Conservation (phyloP, 2,113 vertebrate genomes). For the Mustelus asterias region DNA sequence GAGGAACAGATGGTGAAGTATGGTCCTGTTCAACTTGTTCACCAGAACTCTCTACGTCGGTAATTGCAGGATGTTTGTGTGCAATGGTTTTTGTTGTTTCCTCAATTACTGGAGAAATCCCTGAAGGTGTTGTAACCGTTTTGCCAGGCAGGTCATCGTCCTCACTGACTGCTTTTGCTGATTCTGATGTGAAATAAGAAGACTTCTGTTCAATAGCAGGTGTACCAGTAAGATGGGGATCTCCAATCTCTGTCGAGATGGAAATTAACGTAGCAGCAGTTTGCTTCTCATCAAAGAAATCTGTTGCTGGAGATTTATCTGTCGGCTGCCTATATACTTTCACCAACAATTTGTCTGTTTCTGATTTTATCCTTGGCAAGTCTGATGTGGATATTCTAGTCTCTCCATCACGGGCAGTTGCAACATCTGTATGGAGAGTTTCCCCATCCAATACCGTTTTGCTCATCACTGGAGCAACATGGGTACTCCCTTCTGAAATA, state of each 20-base stretch:
- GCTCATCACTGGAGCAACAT: not conserved
- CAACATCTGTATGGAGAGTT: not conserved
- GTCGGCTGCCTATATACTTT: not conserved
- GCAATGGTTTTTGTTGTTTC: not conserved
- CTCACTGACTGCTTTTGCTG: not conserved
- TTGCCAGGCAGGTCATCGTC: not conserved
- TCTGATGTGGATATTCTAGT: not conserved
- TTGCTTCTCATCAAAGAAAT: not conserved
- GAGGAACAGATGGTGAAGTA: not conserved
- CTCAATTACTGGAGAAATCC: not conserved
- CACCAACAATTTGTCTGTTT: not conserved
- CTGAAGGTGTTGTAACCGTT: not conserved
- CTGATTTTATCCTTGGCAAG: not conserved
- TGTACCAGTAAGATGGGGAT: not conserved
- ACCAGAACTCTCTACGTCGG: conserved; percentile 27
- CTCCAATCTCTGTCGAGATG: not conserved
- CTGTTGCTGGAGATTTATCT: not conserved
- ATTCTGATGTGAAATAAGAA: not conserved
- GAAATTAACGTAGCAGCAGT: not conserved
- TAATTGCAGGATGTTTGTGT: not conserved
- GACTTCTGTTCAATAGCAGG: not conserved
- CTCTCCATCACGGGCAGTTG: not conserved
- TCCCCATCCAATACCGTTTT: not conserved
- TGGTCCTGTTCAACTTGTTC: not conserved
- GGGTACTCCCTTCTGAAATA: not conserved